Conservation (phyloP, 2,797 vertebrate species). For the Pitangus sulphuratus region DNA sequence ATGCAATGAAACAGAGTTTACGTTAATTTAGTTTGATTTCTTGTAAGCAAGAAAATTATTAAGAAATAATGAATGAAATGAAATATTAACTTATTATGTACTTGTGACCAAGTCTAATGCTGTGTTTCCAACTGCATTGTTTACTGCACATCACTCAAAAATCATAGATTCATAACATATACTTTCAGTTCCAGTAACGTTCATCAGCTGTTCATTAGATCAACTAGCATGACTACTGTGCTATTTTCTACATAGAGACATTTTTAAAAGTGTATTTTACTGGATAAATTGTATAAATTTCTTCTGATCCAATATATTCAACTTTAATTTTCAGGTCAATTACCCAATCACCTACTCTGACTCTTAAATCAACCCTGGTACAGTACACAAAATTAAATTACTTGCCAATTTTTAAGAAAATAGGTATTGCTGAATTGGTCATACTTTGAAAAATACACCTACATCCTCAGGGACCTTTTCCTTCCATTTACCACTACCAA, state of each 20-base stretch:
- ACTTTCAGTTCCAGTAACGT: background rate
- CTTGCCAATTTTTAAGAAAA: background rate
- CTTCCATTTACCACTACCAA: background rate
- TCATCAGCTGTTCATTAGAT: background rate
- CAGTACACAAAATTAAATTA: background rate
- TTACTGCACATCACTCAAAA: background rate
- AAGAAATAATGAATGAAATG: background rate
- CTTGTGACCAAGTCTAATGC: background rate
- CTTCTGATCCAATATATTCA: background rate
- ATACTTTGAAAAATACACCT: background rate
- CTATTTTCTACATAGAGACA: background rate
- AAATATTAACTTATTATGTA: background rate
- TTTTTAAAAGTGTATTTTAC: background rate
- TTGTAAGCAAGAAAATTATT: background rate
- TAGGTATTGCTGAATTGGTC: background rate
- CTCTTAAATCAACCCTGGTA: background rate
- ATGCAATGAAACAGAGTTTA: background rate
- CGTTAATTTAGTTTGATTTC: background rate
- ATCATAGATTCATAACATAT: background rate
- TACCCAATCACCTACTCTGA: background rate
- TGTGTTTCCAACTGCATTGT: background rate
- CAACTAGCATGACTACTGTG: background rate
- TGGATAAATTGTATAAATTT: background rate
- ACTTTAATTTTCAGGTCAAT: constrained; percentile 1
- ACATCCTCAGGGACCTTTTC: background rate